Evolutionary conservation across 2,888 invertebrate species (phyloP).

Genomic region (Protodeltote pygarga): DNA sequence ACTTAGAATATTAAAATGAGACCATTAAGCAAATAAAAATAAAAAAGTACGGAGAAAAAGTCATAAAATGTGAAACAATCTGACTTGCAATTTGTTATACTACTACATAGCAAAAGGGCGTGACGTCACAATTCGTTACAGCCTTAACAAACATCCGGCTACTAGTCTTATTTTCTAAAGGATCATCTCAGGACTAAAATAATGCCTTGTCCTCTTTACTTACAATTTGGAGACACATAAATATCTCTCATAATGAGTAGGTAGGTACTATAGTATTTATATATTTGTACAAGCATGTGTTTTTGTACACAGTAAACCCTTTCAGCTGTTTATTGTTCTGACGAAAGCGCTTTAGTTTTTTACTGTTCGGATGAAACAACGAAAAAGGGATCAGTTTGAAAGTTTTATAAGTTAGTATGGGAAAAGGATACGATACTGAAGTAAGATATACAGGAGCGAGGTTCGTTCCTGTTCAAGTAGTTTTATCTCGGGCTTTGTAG

Average conservation of each 20-base stretch:
- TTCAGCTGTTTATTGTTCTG: slow-evolving; percentile 15
- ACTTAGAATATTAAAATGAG: not conserved
- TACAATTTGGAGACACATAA: slow-evolving; percentile 24
- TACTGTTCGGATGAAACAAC: slow-evolving; percentile 13
- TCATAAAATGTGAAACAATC: slow-evolving; percentile 3
- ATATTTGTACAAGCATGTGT: slow-evolving; percentile 1
- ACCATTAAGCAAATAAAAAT: slow-evolving; percentile 1
- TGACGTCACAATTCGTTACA: slow-evolving; percentile 15
- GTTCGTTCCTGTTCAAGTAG: slow-evolving; percentile 1
- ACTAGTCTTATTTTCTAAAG: slow-evolving; percentile 13
- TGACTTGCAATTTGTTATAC: not conserved
- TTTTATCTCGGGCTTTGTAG: not conserved
- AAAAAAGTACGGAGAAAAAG: not conserved
- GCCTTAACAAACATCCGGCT: slow-evolving; percentile 1
- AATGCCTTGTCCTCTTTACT: slow-evolving; percentile 21
- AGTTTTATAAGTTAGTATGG: slow-evolving; percentile 26
- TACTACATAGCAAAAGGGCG: slow-evolving; percentile 2
- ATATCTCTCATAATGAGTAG: slow-evolving; percentile 13
- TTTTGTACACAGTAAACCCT: slow-evolving; percentile 6
- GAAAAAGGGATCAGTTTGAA: slow-evolving; percentile 27
- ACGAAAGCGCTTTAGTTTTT: slow-evolving; percentile 27
- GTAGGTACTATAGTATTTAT: slow-evolving; percentile 1
- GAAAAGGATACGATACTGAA: slow-evolving; percentile 9
- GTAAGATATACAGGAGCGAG: not conserved
- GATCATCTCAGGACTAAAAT: slow-evolving; percentile 26